Conservation (phyloP, 2,113 vertebrate species). For the Mirza zaza region DNA sequence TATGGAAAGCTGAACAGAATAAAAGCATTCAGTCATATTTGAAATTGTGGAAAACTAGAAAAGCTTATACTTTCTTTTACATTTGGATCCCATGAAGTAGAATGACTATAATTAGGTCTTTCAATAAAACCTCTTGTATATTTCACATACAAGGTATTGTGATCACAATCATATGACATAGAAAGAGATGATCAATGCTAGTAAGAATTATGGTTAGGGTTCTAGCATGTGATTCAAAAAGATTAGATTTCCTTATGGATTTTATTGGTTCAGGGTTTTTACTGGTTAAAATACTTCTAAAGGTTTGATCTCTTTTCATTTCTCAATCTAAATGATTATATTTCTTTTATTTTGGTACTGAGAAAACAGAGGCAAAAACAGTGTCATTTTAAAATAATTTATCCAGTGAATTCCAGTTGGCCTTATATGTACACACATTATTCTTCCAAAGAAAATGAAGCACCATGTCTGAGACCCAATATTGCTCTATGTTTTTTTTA, state of each 20-base stretch:
- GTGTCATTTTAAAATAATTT: background rate
- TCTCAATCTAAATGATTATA: background rate
- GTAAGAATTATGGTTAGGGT: background rate
- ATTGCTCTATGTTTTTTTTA: background rate
- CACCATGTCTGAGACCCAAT: background rate
- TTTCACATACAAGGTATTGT: background rate
- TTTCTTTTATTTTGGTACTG: background rate
- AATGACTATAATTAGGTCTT: background rate
- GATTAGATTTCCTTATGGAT: background rate
- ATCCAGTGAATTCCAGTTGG: background rate
- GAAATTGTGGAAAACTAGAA: background rate
- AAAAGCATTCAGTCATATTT: background rate
- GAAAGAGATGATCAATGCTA: background rate
- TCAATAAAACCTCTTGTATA: background rate
- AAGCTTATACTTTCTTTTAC: background rate
- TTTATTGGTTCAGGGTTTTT: background rate
- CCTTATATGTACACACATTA: background rate
- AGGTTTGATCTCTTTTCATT: background rate
- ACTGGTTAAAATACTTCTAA: background rate
- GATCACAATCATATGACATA: accelerated
- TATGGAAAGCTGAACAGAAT: background rate
- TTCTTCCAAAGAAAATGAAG: background rate
- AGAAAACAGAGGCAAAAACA: background rate
- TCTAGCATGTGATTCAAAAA: background rate
- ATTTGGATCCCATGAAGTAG: background rate